These are phyloP conservation scores for Palythoa heliodiscus DNA, from an alignment of 92 coral and sea anemone genomes.

Conservation along the genomic window DNA sequence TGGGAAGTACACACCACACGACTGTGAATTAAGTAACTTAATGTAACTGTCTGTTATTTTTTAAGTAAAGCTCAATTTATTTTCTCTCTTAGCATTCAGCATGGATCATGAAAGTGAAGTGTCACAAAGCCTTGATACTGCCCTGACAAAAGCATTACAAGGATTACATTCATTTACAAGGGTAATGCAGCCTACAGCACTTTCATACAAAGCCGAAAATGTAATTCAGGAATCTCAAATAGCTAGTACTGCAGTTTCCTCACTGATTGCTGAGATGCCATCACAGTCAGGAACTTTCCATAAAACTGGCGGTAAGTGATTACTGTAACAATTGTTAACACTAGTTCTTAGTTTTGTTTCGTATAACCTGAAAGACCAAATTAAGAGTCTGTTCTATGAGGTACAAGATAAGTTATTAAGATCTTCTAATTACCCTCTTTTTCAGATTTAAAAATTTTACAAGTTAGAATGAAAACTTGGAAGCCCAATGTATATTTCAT, in stretches of 20 bases:
- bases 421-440: too few relatives aligned
- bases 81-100: not conserved
- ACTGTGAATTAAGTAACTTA: too few relatives aligned
- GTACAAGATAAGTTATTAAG: too few relatives aligned
- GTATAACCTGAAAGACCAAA: too few relatives aligned
- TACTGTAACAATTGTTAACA: not conserved
- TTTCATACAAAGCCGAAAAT: conserved; percentile 8
- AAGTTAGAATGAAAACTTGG: too few relatives aligned
- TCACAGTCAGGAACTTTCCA: not conserved
- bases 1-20: too few relatives aligned
- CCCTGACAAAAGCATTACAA: conserved; percentile 67
- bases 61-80: not conserved
- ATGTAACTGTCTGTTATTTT: too few relatives aligned
- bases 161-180: conserved; percentile 74
- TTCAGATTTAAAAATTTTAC: too few relatives aligned
- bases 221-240: conserved; percentile 21
- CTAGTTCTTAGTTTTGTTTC: too few relatives aligned
- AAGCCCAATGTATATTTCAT: too few relatives aligned
- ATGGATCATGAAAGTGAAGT: conserved; percentile 72
- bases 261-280: conserved; percentile 9
- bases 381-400: too few relatives aligned
- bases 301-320: conserved; percentile 2
- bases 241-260: conserved; percentile 47
- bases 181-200: conserved; percentile 27
- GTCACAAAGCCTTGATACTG: conserved; percentile 78